These are phyloP conservation scores for Cephus sareptanus DNA, from an alignment of 2,888 invertebrate genomes.

Conservation along the genomic window DNA sequence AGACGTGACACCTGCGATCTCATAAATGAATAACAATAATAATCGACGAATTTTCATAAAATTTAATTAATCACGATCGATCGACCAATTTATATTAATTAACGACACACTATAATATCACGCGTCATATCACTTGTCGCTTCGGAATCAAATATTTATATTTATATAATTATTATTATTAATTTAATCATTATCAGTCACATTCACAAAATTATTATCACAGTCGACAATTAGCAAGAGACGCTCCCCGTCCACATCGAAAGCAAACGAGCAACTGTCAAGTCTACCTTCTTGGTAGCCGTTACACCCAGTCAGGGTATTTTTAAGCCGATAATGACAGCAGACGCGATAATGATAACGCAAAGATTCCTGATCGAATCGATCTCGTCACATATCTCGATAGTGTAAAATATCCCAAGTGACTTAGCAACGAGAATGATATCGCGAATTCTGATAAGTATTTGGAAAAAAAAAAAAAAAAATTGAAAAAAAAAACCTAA, in stretches of 20 bases:
- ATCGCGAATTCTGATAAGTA: neutral
- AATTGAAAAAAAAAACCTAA: neutral
- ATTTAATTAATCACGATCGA: neutral
- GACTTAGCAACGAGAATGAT: neutral
- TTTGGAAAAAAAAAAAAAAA: neutral
- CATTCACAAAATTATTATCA: neutral
- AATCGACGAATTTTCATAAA: neutral
- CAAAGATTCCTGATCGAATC: neutral
- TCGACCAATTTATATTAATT: neutral
- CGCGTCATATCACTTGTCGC: neutral
- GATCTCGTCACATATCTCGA: neutral
- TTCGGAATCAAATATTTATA: no score
- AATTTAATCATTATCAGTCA: neutral
- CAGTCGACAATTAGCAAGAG: neutral
- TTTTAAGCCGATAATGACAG: conserved; percentile 37
- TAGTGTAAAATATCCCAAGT: neutral
- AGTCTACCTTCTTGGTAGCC: neutral
- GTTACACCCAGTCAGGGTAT: conserved; percentile 25
- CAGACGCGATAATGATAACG: conserved; percentile 2
- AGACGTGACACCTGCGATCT: neutral
- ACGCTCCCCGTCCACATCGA: neutral
- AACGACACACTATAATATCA: neutral
- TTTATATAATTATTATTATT: neutral
- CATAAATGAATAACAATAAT: neutral
- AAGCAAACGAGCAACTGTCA: neutral